Evolutionary conservation across 2,888 invertebrate species (phyloP), one percentile per base, ranked within the genome.

Genomic region (Lepeophtheirus nordmannii): DNA sequence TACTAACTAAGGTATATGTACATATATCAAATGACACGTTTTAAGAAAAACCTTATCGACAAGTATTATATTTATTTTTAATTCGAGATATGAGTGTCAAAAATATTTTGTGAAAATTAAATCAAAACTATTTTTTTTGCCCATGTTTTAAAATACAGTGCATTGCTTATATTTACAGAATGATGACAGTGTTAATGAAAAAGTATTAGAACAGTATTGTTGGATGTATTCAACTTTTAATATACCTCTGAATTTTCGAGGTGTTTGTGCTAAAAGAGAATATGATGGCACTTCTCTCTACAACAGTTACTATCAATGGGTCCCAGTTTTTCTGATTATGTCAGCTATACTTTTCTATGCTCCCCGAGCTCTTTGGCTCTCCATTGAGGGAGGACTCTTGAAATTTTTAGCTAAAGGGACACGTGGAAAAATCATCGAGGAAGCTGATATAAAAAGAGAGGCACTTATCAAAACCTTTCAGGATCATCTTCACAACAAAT

Each of bases 221-320:
- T 65, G 65, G 65, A 65, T 65, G 65, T 65, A 65, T 30, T 57
- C 65, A 14, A 65, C 17, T 37, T 65, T 65, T 23, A 65, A 65
- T 37, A 65, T 65, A 10, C 65, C 65, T 17, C 58, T 56, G 37
- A 39, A 65, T 14, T 65, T 58, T 39, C 57, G 39, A 20, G 65
- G 65, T 14, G 30, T 58, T 9, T 65, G 65, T 65, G 30, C 65
- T 39, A 65, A 65, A 38, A 23, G 65, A 37, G 58, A 65, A 20
- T 23, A 37, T 39, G 58, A 65, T 38, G 65, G 65, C 7, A 20
- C 58, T 12, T 38, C 37, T 10, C 58, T 65, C 23, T 65, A 65
- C 58, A 65, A 65, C 58, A 53, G 58, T 12, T 65, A 65, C 39
- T 65, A 65, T 37, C 65, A 65, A 39, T 65, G 65, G 65, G 65